Evolutionary conservation across 35 echinoderm and acorn worm genomes (phyloP).

Genomic region (Ophiothrix spiculata): DNA sequence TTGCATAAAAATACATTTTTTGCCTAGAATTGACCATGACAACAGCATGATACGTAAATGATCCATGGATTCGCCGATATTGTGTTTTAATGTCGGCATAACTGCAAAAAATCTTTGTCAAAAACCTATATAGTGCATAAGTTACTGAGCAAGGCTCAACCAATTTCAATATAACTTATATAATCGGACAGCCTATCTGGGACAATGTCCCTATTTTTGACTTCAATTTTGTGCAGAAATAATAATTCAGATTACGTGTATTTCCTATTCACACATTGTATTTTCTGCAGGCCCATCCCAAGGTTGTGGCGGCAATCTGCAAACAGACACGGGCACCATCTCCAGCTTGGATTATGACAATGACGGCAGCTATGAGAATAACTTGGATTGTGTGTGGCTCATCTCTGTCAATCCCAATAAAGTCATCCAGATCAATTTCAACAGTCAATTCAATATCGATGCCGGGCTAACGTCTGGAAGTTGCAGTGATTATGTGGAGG

Average conservation of each 20-base stretch:
- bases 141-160: no score
- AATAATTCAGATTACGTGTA: not conserved
- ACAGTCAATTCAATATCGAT: constrained; percentile 39
- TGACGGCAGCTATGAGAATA: constrained; percentile 64
- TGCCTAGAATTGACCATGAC: no score
- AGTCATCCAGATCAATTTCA: constrained; percentile 50
- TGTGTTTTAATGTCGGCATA: no score
- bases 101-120: no score
- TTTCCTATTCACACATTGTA: not conserved
- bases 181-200: no score
- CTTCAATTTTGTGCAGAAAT: not conserved
- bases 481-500: constrained; percentile 77
- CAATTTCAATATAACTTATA: no score
- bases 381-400: constrained; percentile 61
- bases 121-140: no score
- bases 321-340: constrained; percentile 39
- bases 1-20: no score
- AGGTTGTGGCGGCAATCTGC: constrained; percentile 65
- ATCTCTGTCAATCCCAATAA: constrained; percentile 49
- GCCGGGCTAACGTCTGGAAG: not conserved
- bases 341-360: constrained; percentile 50
- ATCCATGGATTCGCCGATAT: no score
- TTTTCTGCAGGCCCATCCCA: constrained; percentile 48
- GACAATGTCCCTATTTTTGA: no score
- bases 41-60: no score